Conservation (phyloP, 2,888 invertebrate genomes). For the Apomyelois bistriatella region DNA sequence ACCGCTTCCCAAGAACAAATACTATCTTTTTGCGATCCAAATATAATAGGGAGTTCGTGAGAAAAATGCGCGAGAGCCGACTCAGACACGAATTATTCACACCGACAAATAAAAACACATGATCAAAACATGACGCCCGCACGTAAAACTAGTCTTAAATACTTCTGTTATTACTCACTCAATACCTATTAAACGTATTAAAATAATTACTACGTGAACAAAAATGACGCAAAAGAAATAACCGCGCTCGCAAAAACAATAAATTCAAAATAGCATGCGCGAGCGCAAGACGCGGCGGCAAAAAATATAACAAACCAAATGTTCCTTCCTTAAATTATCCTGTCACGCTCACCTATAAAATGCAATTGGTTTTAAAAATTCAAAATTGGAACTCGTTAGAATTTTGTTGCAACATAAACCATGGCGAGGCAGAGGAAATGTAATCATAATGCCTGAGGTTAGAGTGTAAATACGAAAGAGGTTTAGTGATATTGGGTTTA, state of each 20-base stretch:
- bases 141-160: conserved; percentile 57
- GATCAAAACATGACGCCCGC: conserved; percentile 33
- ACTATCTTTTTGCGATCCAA: conserved; percentile 27
- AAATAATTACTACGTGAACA: conserved; percentile 50
- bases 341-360: conserved; percentile 78
- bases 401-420: conserved; percentile 32
- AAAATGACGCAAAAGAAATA: conserved; percentile 47
- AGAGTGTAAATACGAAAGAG: conserved; percentile 20
- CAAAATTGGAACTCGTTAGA: conserved; percentile 67
- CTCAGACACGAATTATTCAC: conserved; percentile 16
- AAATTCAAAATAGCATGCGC: conserved; percentile 52
- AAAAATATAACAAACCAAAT: conserved; percentile 45
- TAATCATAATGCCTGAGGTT: conserved; percentile 15
- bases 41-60: conserved; percentile 24
- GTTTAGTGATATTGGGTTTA: conserved; percentile 26
- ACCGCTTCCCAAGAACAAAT: conserved; percentile 28
- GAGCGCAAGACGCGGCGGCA: conserved; percentile 32
- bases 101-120: conserved; percentile 1
- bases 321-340: conserved; percentile 76
- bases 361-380: conserved; percentile 73
- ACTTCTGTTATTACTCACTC: conserved; percentile 51
- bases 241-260: conserved; percentile 44
- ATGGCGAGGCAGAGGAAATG: conserved; percentile 3
- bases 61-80: conserved; percentile 27
- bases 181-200: conserved; percentile 49